Conservation (phyloP, 1,140 invertebrate genomes). For the Eumaeus atala region DNA sequence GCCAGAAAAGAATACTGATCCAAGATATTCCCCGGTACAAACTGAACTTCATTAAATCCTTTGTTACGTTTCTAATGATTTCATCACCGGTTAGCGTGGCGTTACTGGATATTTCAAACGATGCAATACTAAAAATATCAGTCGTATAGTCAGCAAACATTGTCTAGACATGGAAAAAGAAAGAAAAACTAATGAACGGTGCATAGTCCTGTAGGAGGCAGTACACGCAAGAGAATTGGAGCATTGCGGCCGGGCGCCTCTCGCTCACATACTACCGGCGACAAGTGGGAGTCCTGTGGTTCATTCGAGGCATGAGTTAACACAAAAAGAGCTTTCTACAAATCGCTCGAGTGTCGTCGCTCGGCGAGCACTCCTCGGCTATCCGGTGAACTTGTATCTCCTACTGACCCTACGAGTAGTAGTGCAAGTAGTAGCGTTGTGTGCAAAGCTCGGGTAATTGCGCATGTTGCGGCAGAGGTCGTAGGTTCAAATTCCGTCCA, state of each 20-base stretch:
- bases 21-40: conserved; percentile 15
- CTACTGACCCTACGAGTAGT: no score
- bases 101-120: conserved; percentile 71
- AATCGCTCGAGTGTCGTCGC: no score
- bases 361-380: no score
- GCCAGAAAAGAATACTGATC: conserved; percentile 23
- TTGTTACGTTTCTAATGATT: conserved; percentile 2
- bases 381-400: no score
- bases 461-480: no score
- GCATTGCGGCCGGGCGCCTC: not conserved
- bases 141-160: conserved; percentile 66
- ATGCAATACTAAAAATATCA: conserved; percentile 72
- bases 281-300: not conserved
- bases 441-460: no score
- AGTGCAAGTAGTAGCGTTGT: no score
- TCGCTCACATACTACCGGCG: no score
- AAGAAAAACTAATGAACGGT: not conserved
- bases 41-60: conserved; percentile 16
- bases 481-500: no score
- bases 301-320: no score
- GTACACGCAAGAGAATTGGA: not conserved
- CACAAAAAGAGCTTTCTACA: no score
- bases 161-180: conserved; percentile 27
- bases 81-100: conserved; percentile 23
- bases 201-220: not conserved